These are phyloP conservation scores for Oscarella lobularis DNA, from an alignment of 37 sponge, comb jelly and placozoan genomes.

Conservation along the genomic window DNA sequence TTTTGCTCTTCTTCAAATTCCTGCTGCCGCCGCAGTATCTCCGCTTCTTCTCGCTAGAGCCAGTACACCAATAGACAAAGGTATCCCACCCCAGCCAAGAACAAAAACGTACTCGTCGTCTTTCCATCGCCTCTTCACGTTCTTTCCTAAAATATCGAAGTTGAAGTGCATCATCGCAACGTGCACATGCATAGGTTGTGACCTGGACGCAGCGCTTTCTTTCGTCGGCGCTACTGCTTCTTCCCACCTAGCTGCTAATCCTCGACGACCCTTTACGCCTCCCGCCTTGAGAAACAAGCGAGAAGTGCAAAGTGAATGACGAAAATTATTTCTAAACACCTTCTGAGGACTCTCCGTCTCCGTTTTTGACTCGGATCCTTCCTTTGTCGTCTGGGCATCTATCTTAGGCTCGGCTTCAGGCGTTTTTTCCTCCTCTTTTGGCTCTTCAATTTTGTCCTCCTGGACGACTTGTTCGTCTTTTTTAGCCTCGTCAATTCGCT, in stretches of 20 bases:
- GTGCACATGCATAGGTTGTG: background rate
- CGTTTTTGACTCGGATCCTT: background rate
- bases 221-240: background rate
- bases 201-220: background rate
- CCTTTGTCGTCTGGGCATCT: background rate
- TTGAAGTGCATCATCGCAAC: no score
- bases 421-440: background rate
- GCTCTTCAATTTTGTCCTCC: background rate
- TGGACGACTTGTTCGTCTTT: background rate
- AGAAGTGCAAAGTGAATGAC: background rate
- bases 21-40: background rate
- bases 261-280: background rate
- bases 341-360: no score
- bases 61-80: background rate
- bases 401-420: background rate
- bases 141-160: background rate
- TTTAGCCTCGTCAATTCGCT: background rate
- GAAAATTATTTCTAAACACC: background rate
- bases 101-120: background rate
- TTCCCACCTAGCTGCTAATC: background rate
- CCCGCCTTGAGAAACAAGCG: background rate
- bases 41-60: background rate
- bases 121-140: background rate
- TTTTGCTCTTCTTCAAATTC: background rate
- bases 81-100: background rate